Conservation (phyloP, 2,888 invertebrate species). For the Eupeodes luniger region DNA sequence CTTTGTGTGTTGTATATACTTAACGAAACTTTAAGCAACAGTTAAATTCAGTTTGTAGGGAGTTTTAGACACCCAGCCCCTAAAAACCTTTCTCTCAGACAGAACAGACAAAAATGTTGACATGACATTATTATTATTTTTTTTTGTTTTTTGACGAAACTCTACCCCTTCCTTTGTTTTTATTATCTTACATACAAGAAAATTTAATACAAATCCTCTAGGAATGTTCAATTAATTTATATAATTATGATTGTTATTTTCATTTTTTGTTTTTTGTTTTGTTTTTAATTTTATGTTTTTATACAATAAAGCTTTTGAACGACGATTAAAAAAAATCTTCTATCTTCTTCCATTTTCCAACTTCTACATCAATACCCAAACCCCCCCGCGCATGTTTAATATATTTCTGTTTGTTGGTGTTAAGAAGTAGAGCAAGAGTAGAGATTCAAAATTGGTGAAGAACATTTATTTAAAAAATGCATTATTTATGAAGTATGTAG, state of each 20-base stretch:
- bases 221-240: conserved; percentile 35
- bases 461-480: conserved; percentile 71
- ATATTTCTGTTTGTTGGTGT: neutral
- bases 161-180: neutral
- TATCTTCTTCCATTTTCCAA: conserved; percentile 5
- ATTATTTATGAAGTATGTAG: conserved; percentile 56
- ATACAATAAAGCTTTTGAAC: conserved; percentile 55
- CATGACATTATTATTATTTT: neutral
- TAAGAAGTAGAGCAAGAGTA: conserved; percentile 40
- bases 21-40: neutral
- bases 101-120: conserved; percentile 21
- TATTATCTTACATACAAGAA: conserved; percentile 36
- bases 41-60: neutral
- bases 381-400: neutral
- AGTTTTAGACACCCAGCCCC: neutral
- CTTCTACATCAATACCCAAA: conserved; percentile 41
- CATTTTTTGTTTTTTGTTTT: neutral
- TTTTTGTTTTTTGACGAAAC: neutral
- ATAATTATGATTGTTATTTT: conserved; percentile 27
- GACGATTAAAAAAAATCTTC: conserved; percentile 54
- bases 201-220: conserved; percentile 41
- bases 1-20: neutral
- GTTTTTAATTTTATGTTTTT: conserved; percentile 14
- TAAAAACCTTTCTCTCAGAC: conserved; percentile 10
- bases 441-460: conserved; percentile 54